Conservation (phyloP, 2,113 vertebrate genomes). For the Geococcyx californianus region DNA sequence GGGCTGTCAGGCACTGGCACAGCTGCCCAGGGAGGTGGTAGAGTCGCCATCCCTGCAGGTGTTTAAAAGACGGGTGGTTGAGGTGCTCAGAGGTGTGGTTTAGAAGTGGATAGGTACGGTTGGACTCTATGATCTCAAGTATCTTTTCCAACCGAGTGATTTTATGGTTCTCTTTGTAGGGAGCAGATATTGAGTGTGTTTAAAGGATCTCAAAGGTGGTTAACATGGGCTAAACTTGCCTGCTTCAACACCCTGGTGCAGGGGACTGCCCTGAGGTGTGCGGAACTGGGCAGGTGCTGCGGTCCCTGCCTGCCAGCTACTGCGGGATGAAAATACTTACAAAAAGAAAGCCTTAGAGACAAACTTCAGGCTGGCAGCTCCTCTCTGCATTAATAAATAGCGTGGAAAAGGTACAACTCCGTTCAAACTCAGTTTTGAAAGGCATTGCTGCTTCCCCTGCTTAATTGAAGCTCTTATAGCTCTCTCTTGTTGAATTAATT, state of each 20-base stretch:
- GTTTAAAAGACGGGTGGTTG: too few relatives aligned
- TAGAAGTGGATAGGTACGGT: too few relatives aligned
- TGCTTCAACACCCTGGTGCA: background rate
- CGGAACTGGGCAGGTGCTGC: too few relatives aligned
- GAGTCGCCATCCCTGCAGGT: too few relatives aligned
- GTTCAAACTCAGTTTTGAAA: background rate
- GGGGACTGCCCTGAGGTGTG: too few relatives aligned
- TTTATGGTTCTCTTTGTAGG: background rate
- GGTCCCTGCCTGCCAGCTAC: background rate
- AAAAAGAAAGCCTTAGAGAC: background rate
- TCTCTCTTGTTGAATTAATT: conserved; percentile 39
- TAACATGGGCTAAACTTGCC: background rate
- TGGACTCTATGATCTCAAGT: too few relatives aligned
- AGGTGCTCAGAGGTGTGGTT: too few relatives aligned
- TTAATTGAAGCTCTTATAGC: background rate
- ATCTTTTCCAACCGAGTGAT: too few relatives aligned
- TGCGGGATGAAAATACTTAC: accelerated
- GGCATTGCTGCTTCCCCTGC: background rate
- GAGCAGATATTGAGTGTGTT: background rate
- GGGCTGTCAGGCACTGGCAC: too few relatives aligned
- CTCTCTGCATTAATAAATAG: background rate
- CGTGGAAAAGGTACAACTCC: background rate
- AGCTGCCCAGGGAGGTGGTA: too few relatives aligned
- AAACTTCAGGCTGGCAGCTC: background rate
- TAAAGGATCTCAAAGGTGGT: background rate